A percentile compares a stretch with the other conserved stretches of the same genome.
These are phyloP conservation scores for Brachyalestes nurse DNA, from an alignment of 2,797 vertebrate species.

Conservation along the genomic window DNA sequence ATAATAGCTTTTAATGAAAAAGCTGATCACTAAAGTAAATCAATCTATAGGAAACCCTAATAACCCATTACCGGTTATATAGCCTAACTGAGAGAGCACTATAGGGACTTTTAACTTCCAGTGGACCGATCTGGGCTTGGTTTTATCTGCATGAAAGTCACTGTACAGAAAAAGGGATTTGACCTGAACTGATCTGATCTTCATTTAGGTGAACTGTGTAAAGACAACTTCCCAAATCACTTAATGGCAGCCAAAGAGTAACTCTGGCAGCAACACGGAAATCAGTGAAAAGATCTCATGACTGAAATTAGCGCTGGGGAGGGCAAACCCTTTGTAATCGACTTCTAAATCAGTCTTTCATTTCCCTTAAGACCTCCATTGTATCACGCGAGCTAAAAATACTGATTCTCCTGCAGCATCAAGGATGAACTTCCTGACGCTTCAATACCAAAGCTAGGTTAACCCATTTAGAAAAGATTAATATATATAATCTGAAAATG, in stretches of 20 bases:
- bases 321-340: constrained; percentile 65
- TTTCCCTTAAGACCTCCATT: constrained; percentile 71
- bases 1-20: neutral
- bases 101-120: neutral
- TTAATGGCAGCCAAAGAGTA: neutral
- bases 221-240: neutral
- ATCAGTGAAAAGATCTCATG: constrained; percentile 14
- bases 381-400: constrained; percentile 73
- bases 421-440: constrained; percentile 52
- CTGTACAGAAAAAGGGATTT: neutral
- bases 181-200: neutral
- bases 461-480: constrained; percentile 63
- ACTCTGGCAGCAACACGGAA: neutral
- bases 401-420: constrained; percentile 45
- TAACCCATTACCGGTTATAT: neutral
- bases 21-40: neutral
- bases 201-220: neutral
- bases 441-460: constrained; percentile 54
- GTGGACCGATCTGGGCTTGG: neutral
- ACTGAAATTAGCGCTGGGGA: constrained; percentile 45
- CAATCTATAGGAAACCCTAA: neutral
- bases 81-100: neutral
- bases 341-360: constrained; percentile 67
- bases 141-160: neutral
- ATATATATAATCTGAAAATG: neutral